Evolutionary conservation across 2,888 invertebrate species (phyloP).

Genomic region (Clepsis dumicolana): DNA sequence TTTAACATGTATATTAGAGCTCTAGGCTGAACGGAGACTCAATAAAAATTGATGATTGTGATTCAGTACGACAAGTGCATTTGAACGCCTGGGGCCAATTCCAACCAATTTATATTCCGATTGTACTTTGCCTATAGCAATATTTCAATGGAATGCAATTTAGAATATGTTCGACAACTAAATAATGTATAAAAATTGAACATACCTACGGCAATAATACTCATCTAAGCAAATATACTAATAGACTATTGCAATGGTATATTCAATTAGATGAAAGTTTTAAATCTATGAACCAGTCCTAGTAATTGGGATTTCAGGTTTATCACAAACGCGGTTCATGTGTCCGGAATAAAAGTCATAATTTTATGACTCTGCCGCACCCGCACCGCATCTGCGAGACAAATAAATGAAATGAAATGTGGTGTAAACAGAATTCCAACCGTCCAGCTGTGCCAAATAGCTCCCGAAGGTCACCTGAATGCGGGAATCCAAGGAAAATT

Average conservation of each 20-base stretch:
- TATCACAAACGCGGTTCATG: conserved; percentile 3
- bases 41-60: conserved; percentile 61
- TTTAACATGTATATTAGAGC: conserved; percentile 27
- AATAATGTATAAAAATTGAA: conserved; percentile 17
- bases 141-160: conserved; percentile 58
- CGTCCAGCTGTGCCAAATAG: conserved; percentile 58
- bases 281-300: not conserved
- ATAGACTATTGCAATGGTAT: conserved; percentile 42
- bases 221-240: not conserved
- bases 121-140: conserved; percentile 54
- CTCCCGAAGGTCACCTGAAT: conserved; percentile 43
- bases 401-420: conserved; percentile 39
- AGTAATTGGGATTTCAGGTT: conserved; percentile 8
- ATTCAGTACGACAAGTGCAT: conserved; percentile 51
- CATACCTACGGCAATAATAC: not conserved
- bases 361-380: not conserved
- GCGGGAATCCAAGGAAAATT: conserved; percentile 14
- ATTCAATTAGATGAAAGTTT: not conserved
- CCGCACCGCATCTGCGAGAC: conserved; percentile 15
- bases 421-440: conserved; percentile 54
- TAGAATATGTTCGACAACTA: conserved; percentile 45
- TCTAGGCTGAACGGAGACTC: conserved; percentile 30
- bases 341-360: conserved; percentile 11
- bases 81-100: conserved; percentile 59
- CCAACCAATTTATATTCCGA: conserved; percentile 64